Percentiles rank a stretch among this genome's conserved stretches.
Evolutionary conservation across 2,888 invertebrate species (phyloP).

Genomic region (Diloba caeruleocephala): DNA sequence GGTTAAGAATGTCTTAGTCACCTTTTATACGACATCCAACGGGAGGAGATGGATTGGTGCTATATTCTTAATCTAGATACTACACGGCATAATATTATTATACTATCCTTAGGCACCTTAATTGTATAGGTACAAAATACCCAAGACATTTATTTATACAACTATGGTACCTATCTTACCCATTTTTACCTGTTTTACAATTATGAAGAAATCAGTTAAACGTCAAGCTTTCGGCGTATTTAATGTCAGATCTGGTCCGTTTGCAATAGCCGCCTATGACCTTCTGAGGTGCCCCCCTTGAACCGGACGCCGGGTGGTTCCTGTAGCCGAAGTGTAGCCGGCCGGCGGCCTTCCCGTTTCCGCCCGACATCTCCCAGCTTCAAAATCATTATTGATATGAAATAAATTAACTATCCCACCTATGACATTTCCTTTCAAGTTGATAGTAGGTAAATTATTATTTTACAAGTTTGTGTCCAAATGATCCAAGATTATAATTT

Average conservation of each 20-base stretch:
- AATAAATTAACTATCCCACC: slow-evolving; percentile 47
- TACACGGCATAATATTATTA: no score
- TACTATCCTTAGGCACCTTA: no score
- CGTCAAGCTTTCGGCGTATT: slow-evolving; percentile 39
- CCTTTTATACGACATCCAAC: no score
- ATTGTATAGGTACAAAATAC: no score
- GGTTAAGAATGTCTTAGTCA: no score
- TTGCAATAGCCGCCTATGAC: slow-evolving; percentile 50
- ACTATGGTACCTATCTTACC: no score
- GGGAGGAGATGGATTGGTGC: no score
- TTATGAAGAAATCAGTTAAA: slow-evolving; percentile 37
- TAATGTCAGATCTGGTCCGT: slow-evolving; percentile 49
- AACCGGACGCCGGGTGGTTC: slow-evolving; percentile 54
- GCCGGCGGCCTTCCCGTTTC: slow-evolving; percentile 55
- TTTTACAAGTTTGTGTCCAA: not conserved
- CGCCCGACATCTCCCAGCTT: slow-evolving; percentile 45
- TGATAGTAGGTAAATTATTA: not conserved
- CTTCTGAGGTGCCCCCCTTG: slow-evolving; percentile 48
- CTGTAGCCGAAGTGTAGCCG: slow-evolving; percentile 47
- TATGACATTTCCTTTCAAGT: slow-evolving; percentile 30
- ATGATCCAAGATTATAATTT: not conserved
- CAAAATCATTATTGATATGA: slow-evolving; percentile 54
- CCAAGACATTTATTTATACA: not conserved
- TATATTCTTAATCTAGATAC: no score
- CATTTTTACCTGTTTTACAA: no score